Evolutionary conservation across 2,888 invertebrate species (phyloP), one percentile per base, ranked within the genome.

Genomic region (Agonopterix alstromeriana): DNA sequence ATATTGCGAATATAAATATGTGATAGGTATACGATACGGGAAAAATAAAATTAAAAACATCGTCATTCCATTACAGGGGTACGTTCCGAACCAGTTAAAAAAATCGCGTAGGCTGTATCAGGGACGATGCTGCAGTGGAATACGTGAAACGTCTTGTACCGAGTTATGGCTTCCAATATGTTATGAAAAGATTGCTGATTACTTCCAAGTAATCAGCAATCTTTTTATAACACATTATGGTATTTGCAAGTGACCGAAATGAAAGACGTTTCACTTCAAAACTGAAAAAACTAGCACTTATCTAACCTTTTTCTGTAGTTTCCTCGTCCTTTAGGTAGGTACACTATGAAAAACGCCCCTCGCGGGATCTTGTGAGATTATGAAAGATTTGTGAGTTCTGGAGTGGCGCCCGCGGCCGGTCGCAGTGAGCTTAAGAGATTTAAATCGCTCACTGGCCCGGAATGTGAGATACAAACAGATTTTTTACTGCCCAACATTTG

Each of bases 381-480:
- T 87, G 84, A 88, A 85, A 89, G 89, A 89, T 89, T 89, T 89
- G 89, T 88, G 89, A 83, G 87, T 77, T 72, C 70, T 77, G 65
- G 72, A 77, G 80, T 73, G 77, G 74, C 72, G 78, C 77, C 70
- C 76, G 75, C 73, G 81, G 77, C 77, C 79, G 75, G 79, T 81
- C 78, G 78, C 77, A 71, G 69, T 70, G 67, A 74, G 83, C 86
- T 87, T 86, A 86, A 88, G 85, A 87, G 87, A 86, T 88, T 88
- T 85, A 86, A 86, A 87, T 87, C 83, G 86, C 70, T 74, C 83
- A 77, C 78, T 83, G 81, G 84, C 75, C 82, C 68, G 84, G 84
- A 85, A 86, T 82, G 73, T 77, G 74, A 81, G 86, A 86, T 86
- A 87, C 83, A 86, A 86, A 83, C 83, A 82, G 81, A 84, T 86